Conservation (phyloP, 1,140 invertebrate genomes). For the Atta cephalotes region DNA sequence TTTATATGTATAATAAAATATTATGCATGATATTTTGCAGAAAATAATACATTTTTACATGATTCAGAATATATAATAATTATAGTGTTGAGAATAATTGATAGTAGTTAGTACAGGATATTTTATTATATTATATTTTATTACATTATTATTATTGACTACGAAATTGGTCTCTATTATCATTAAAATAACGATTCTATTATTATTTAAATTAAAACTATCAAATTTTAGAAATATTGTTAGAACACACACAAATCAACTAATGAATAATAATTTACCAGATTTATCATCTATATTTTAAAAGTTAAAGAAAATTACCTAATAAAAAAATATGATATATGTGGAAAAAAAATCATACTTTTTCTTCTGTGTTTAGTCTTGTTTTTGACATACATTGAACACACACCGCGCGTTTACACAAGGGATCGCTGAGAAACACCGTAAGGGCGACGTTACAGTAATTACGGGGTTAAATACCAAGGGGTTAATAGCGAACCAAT, state of each 20-base stretch:
- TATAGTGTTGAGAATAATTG: not conserved
- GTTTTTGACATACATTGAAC: constrained; percentile 25
- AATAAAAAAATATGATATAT: not conserved
- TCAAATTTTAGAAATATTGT: no score
- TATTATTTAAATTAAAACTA: not conserved
- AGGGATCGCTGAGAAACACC: constrained; percentile 31
- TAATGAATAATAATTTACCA: not conserved
- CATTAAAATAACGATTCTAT: not conserved
- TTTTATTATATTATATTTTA: not conserved
- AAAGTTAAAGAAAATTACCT: not conserved
- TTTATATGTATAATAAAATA: constrained; percentile 2
- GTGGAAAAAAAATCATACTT: not conserved
- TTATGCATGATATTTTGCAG: not conserved
- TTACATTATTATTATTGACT: not conserved
- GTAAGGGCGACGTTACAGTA: constrained; percentile 75
- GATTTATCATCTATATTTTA: not conserved
- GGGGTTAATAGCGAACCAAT: constrained; percentile 82
- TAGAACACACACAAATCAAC: not conserved
- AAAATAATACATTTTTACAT: not conserved
- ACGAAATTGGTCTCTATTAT: not conserved
- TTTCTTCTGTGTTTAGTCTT: not conserved
- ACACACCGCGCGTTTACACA: constrained; percentile 19
- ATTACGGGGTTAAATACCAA: constrained; percentile 84
- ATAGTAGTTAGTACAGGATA: not conserved
- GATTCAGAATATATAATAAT: not conserved